Conservation (phyloP, 2,797 vertebrate species). For the Hydrolagus colliei region DNA sequence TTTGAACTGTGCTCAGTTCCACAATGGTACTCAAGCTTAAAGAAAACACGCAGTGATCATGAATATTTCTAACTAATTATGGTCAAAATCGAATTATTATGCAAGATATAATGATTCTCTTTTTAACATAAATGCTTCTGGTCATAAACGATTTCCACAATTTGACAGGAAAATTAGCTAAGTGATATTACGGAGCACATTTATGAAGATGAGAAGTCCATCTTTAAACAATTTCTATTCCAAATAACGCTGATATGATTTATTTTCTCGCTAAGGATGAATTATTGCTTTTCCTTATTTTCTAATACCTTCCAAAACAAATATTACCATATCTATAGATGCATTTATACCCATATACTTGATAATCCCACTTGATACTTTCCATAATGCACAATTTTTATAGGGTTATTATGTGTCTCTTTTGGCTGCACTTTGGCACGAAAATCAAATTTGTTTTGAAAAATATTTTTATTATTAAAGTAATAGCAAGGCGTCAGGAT, state of each 20-base stretch:
- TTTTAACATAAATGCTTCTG: background rate
- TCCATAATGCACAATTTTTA: background rate
- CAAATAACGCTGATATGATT: background rate
- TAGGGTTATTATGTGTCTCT: background rate
- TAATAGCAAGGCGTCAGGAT: background rate
- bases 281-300: background rate
- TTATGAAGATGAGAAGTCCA: background rate
- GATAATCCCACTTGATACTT: background rate
- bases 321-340: background rate
- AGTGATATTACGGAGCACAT: background rate
- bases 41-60: background rate
- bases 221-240: background rate
- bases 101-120: background rate
- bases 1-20: background rate
- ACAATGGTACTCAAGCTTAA: background rate
- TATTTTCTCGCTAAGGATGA: background rate
- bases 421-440: background rate
- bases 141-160: background rate
- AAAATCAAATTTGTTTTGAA: background rate
- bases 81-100: background rate
- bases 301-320: background rate
- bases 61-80: constrained; percentile 16
- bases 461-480: background rate
- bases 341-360: background rate
- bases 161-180: background rate